Percentiles rank a stretch among this genome's conserved stretches.
These are phyloP conservation scores for Argyrosomus japonicus DNA, from an alignment of 2,113 vertebrate genomes.

Conservation along the genomic window DNA sequence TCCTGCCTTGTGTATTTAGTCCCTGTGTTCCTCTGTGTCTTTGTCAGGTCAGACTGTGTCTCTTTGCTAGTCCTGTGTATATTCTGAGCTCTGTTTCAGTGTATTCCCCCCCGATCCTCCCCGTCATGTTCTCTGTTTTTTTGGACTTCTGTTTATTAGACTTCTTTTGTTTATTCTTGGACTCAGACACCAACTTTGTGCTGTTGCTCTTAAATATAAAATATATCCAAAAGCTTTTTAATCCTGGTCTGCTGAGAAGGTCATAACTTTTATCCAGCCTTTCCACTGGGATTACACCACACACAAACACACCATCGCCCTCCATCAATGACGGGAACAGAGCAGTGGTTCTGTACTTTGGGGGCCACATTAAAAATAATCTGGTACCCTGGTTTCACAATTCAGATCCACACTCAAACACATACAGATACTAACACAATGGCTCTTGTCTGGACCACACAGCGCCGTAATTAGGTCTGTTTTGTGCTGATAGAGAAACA, in stretches of 20 bases:
- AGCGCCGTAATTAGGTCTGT: constrained; percentile 56
- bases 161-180: too few species aligned
- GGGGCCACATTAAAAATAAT: constrained; percentile 36
- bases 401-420: not conserved
- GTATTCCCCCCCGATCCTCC: too few species aligned
- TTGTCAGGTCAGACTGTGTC: too few species aligned
- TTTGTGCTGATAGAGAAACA: constrained; percentile 52
- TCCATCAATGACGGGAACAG: constrained; percentile 2
- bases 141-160: too few species aligned
- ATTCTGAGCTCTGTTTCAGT: too few species aligned
- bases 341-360: constrained; percentile 14
- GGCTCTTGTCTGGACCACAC: constrained; percentile 35
- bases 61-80: too few species aligned
- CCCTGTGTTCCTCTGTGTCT: too few species aligned
- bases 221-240: not conserved
- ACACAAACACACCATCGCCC: not conserved
- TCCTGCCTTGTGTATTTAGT: too few species aligned
- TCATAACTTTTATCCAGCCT: constrained; percentile 26
- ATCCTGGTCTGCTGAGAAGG: not conserved
- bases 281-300: constrained; percentile 15
- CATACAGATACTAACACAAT: constrained; percentile 26
- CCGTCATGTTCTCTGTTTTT: too few species aligned
- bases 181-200: not conserved
- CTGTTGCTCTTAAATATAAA: not conserved
- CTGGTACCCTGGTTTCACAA: constrained; percentile 34